Evolutionary conservation across 2,888 invertebrate species (phyloP), one percentile per base, ranked within the genome.

Genomic region (Serrognathus titanus): DNA sequence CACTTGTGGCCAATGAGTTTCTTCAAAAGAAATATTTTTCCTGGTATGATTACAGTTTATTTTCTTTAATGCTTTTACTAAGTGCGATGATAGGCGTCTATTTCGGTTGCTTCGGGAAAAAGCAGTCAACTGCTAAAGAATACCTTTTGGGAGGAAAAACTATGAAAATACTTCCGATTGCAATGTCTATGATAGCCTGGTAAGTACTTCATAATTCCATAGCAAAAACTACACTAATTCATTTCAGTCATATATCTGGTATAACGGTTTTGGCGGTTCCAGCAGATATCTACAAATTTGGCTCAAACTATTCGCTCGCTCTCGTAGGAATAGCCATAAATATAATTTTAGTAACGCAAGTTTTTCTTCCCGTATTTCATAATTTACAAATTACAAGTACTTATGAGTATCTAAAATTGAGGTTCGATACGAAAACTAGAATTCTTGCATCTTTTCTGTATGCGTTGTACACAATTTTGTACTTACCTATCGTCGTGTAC

Each of bases 221-320:
- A n/a, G n/a, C n/a, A n/a, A n/a, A n/a, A n/a, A n/a, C n/a, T n/a
- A n/a, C n/a, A n/a, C n/a, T n/a, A n/a, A n/a, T n/a, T 31, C 1
- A 53, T 75, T 78, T 41, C 74, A 89, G 89, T 68, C 87, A 88
- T 62, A 76, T 89, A 65, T 89, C 89, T 3, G 89, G 89, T 36
- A 85, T 90, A 46, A 88, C 89, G 0, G 75, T 90, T 8, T 79
- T 90, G 8, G 90, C 88, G 0, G 82, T 88, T 8, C 89, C 90
- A 0, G 84, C 88, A 0, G 90, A 90, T 69, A 84, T 89, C 62
- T 90, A 90, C 70, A 78, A 83, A 35, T 83, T 84, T 69, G 90
- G 90, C 3, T 85, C 85, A 0, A 84, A 85, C 63, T 89, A 88
- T 69, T 74, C 77, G 53, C 71, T 78, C 16, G 73, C 77, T 20